Evolutionary conservation across 2,113 vertebrate genomes (phyloP), one percentile per base, ranked within the genome.

Genomic region (Solenodon paradoxus): DNA sequence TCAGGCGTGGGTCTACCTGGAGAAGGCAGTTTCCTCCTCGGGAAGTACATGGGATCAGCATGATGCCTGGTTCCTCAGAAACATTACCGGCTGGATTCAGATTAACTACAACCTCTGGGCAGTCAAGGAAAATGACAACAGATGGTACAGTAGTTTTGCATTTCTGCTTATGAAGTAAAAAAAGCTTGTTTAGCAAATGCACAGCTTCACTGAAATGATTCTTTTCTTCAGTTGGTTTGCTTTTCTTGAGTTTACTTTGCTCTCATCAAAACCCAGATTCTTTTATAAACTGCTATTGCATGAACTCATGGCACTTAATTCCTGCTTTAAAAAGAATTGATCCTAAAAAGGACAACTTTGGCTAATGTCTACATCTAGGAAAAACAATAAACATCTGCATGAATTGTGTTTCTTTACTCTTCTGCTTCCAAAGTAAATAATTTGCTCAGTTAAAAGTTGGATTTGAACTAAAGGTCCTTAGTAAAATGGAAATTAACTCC

Each of bases 51-150:
- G 99, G 99, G 94, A 99, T 99, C 98, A 99, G 99, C 97, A 99
- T 99, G 99, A 99, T 99, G 99, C 99, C 99, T 0, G 99, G 99
- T 5, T 99, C 99, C 0, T 99, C 99, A 0, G 99, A 99, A 98
- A 99, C 99, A 2, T 98, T 99, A 95, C 99, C 99, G 0, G 99
- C 99, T 0, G 99, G 99, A 6, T 99, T 99, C 98, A 99, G 99
- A 59, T 98, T 99, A 97, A 99, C 99, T 88, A 98, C 99, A 35
- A 99, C 99, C 0, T 99, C 99, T 0, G 99, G 99, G 49, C 99
- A 99, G 97, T 99, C 99, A 0, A 98, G 99, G 51, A 99, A 99
- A 98, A 98, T 99, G 98, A 95, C 99, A 4, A 98, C 99, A 0
- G 99, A 99, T 6, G 99, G 99, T 99, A 98, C 0, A 98, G 95